Base-by-base conservation (phyloP, 2,113 vertebrate genomes). In the Rhinolophus ferrumequinum region DNA sequence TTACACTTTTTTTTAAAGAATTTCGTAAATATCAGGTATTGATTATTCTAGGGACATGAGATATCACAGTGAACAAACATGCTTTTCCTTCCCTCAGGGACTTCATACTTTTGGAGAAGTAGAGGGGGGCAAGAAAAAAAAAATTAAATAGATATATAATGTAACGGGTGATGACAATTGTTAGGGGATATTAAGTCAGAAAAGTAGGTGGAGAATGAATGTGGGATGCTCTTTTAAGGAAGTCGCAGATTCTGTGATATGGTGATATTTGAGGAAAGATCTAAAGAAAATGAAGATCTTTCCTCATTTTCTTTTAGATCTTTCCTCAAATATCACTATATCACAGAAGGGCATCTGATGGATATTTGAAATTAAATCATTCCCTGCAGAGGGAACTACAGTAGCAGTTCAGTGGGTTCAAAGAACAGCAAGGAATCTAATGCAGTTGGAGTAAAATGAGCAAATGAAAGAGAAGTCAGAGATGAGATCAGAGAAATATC, bases 301-400 rank as follows among this genome's bases (percentile, higher is more conserved):
- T n/a, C 41, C 41, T 44, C 41, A 44, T 44, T 44, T 44, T 44
- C 41, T 44, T 44, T 44, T 44, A 44, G 5, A 44, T 44, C 41
- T 44, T 44, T 44, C 41, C 41, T 44, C 41, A 44, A 44, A 7
- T 44, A 44, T 7, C 41, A 44, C 41, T 6, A 44, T 44, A 44
- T 44, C 41, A 44, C 41, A 73, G 44, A 80, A 35, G 28, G 26
- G 10, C 4, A 44, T 28, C 38, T 44, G 18, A n/a, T 35, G 35
- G 44, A 89, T 73, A 73, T 89, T 50, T 89, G 77, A 75, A 50
- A 54, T 82, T 82, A 94, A 82, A 56, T 66, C 22, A 82, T 54
- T 64, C 18, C 35, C 86, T 75, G 22, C 5, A 30, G 67, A 89
- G 30, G 47, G 47, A 89, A 82, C 30, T 44, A n/a, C 11, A 54